Percentiles rank a stretch among this genome's conserved stretches.
Evolutionary conservation across 37 sponge, comb jelly and placozoan species (phyloP).

Genomic region (Amphimedon queenslandica): DNA sequence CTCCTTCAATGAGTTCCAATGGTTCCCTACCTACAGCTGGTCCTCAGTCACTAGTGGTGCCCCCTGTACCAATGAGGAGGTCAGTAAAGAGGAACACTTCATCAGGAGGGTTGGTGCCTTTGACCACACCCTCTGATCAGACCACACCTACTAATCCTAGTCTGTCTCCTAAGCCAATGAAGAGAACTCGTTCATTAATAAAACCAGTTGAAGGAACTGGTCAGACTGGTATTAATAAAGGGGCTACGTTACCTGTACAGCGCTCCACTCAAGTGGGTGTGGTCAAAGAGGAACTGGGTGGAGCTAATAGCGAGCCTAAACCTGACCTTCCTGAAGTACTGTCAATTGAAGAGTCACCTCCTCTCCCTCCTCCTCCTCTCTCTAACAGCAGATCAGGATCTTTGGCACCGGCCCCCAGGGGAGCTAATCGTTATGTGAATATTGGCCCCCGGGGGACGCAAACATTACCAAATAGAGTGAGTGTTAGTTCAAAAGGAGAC

Average conservation of each 20-base stretch:
- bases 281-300: neutral
- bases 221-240: too few relatives aligned
- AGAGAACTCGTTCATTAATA: neutral
- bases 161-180: neutral
- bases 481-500: neutral
- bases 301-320: neutral
- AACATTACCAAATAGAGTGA: too few relatives aligned
- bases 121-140: neutral
- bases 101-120: neutral
- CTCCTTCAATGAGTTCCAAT: neutral
- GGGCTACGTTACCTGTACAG: too few relatives aligned
- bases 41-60: neutral
- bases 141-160: neutral
- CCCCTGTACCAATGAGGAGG: conserved; percentile 9
- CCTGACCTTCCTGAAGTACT: neutral
- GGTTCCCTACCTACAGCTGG: neutral
- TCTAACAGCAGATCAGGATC: neutral
- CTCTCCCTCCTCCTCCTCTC: neutral
- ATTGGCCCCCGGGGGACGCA: neutral
- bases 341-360: neutral
- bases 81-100: neutral
- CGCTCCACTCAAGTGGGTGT: neutral
- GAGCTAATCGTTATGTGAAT: neutral
- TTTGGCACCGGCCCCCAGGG: too few relatives aligned
- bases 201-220: too few relatives aligned